Evolutionary conservation across 2,797 vertebrate genomes (phyloP).

Genomic region (Nannoperca australis): DNA sequence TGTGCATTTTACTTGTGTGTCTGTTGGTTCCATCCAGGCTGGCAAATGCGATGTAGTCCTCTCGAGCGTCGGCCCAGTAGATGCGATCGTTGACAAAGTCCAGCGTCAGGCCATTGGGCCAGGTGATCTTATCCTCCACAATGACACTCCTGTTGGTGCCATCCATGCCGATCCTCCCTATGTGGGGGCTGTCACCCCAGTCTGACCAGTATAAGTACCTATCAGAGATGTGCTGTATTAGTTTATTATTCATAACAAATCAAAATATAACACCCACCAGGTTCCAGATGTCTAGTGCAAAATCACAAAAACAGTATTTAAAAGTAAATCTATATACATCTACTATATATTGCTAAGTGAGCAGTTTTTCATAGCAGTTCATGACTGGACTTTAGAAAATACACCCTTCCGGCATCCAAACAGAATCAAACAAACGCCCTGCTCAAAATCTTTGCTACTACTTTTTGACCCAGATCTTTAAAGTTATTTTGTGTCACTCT

Average conservation of each 20-base stretch:
- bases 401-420: background rate
- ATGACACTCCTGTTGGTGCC: conserved; percentile 92
- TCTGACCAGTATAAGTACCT: conserved; percentile 99
- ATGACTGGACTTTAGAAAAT: background rate
- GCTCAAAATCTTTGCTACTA: background rate
- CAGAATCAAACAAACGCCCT: background rate
- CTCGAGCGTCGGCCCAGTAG: conserved; percentile 97
- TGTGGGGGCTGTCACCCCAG: conserved; percentile 97
- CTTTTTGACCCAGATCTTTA: background rate
- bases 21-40: conserved; percentile 94
- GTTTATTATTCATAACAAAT: background rate
- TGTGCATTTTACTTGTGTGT: conserved; percentile 88
- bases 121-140: conserved; percentile 95
- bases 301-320: background rate
- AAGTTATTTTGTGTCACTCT: conserved; percentile 43
- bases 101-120: conserved; percentile 96
- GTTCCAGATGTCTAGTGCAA: background rate
- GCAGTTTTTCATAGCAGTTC: background rate
- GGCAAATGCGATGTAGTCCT: conserved; percentile 98
- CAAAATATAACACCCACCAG: background rate
- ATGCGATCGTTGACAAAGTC: conserved; percentile 97
- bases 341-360: background rate
- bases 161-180: conserved; percentile 98
- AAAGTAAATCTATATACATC: background rate
- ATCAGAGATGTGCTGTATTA: conserved; percentile 22